phyloP scores from a whole-genome alignment of 2,113 vertebrate genomes.

The Trogon melanurus region DNA sequence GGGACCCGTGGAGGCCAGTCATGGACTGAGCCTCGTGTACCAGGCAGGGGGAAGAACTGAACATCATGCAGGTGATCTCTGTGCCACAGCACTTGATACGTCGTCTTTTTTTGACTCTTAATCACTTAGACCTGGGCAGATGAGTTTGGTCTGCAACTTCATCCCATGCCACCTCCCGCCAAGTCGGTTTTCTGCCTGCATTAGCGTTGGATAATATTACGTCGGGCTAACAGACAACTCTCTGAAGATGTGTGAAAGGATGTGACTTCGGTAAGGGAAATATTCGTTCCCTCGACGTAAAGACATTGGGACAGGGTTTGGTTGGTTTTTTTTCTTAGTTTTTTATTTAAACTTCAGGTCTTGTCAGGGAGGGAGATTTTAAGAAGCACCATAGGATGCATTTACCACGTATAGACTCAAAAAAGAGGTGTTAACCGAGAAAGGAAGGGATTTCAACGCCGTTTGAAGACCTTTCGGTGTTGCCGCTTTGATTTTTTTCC shows the following conservation, averaged over 20 bases:
- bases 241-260: background rate
- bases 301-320: background rate
- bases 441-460: background rate
- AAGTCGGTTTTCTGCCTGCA: background rate
- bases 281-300: background rate
- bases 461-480: background rate
- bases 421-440: background rate
- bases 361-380: background rate
- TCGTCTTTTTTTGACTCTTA: background rate
- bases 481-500: background rate
- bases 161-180: background rate
- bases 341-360: background rate
- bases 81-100: background rate
- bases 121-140: background rate
- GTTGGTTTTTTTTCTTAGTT: background rate
- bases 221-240: background rate
- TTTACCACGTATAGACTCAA: background rate
- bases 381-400: background rate
- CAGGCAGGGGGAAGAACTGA: background rate
- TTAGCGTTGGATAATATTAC: background rate
- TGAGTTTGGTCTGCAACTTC: background rate
- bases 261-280: background rate
- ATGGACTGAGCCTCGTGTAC: background rate
- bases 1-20: background rate
- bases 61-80: background rate